Evolutionary conservation across 37 sponge, comb jelly and placozoan genomes (phyloP), one percentile per base, ranked within the genome.

Genomic region (Cladorhizidae sp.): DNA sequence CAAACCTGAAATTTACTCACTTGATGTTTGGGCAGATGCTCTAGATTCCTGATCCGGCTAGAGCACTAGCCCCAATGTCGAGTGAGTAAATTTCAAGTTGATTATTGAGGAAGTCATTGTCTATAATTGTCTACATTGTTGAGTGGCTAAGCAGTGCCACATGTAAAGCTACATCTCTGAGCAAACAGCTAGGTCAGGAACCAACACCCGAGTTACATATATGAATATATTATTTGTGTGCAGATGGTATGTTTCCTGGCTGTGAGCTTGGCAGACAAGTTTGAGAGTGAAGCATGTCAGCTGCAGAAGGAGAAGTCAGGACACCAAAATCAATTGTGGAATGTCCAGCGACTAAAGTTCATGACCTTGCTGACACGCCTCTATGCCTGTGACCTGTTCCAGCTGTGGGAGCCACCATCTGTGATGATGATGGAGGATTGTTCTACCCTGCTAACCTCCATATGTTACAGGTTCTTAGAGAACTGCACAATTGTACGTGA

Each of bases 391-490:
- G 72, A 71, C 21, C 67, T 95, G 23, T 33, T 36, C 0, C 68
- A 63, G 62, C 78, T 95, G 40, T 95, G 90, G 84, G 91, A 92
- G 59, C 96, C 93, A 12, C 90, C 93, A 37, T 63, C 78, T 8
- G 58, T 57, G 11, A 35, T 57, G 21, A 76, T 84, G 75, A 87
- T 92, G 88, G 89, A 93, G 35, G 77, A 82, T 68, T 71, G 71
- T 21, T 78, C 42, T 57, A 81, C 88, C 41, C 77, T 91, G 54
- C 77, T 96, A 38, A 86, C 90, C 11, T 62, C 50, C 29, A 79
- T 85, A 76, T 94, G 95, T 84, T 97, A 89, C 88, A 97, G 92
- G 79, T 70, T 97, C 39, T 70, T 94, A 54, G 98, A 97, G 76
- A 92, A 85, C 57, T 77, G 83, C 0, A 64, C 59, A 21, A 62